Conservation (phyloP, 2,888 invertebrate species). For the Amphipyra berbera region DNA sequence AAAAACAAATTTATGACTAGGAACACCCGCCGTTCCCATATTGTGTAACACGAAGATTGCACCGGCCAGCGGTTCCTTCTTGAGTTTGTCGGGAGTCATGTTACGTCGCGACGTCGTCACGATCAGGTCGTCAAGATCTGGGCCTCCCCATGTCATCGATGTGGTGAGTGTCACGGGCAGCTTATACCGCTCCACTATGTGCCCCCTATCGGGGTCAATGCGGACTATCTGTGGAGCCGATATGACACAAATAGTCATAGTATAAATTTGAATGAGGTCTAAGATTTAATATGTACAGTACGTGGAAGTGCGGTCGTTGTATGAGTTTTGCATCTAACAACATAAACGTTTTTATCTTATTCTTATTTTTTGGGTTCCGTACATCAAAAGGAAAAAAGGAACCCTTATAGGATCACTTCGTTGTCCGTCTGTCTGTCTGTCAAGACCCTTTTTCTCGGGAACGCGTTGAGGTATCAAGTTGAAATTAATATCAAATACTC, state of each 20-base stretch:
- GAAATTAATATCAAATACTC: too few relatives aligned
- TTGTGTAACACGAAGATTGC: constrained; percentile 56
- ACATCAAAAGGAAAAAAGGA: too few relatives aligned
- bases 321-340: too few relatives aligned
- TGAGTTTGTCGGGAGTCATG: constrained; percentile 32
- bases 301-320: too few relatives aligned
- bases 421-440: too few relatives aligned
- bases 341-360: too few relatives aligned
- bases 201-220: constrained; percentile 77
- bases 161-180: constrained; percentile 88
- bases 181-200: constrained; percentile 79
- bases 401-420: too few relatives aligned
- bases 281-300: too few relatives aligned
- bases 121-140: constrained; percentile 87
- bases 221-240: constrained; percentile 79
- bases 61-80: constrained; percentile 56
- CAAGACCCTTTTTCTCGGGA: too few relatives aligned
- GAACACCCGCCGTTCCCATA: constrained; percentile 56
- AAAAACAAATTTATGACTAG: constrained; percentile 55
- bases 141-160: constrained; percentile 91
- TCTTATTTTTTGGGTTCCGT: too few relatives aligned
- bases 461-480: too few relatives aligned
- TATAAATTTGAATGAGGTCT: too few relatives aligned
- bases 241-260: neutral
- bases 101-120: constrained; percentile 87